phyloP scores from a whole-genome alignment of 2,797 vertebrate species.

The Adrianichthys oophorus region DNA sequence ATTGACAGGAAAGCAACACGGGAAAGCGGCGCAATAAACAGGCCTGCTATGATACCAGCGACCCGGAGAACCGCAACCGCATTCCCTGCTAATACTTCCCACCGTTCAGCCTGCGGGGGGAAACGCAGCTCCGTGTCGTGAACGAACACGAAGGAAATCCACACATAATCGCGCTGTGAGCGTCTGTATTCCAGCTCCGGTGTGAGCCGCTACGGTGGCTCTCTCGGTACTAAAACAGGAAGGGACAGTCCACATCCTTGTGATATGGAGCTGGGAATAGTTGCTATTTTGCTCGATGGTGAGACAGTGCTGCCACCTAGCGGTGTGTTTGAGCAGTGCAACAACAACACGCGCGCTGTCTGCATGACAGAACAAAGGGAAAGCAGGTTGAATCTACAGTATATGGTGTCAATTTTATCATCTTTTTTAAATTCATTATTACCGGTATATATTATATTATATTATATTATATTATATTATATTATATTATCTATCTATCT shows the following conservation, averaged over 20 bases:
- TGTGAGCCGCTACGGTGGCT: slow-evolving; percentile 75
- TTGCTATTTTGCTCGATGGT: slow-evolving; percentile 56
- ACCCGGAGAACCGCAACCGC: slow-evolving; percentile 64
- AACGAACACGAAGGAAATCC: slow-evolving; percentile 52
- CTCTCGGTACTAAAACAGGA: slow-evolving; percentile 82
- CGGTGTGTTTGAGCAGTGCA: slow-evolving; percentile 38
- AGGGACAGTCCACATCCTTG: slow-evolving; percentile 83
- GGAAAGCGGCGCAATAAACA: slow-evolving; percentile 70
- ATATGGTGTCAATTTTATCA: not conserved
- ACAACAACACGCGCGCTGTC: slow-evolving; percentile 17
- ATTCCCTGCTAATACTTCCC: slow-evolving; percentile 47
- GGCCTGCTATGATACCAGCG: slow-evolving; percentile 68
- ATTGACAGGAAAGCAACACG: slow-evolving; percentile 77
- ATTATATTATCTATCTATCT: too few relatives aligned
- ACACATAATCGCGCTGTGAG: slow-evolving; percentile 75
- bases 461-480: not conserved
- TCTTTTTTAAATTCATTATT: too few relatives aligned
- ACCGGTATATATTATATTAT: too few relatives aligned
- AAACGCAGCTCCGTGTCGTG: slow-evolving; percentile 54
- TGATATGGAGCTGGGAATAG: slow-evolving; percentile 73
- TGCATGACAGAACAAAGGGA: slow-evolving; percentile 39
- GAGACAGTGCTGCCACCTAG: slow-evolving; percentile 75
- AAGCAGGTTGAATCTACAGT: slow-evolving; percentile 4
- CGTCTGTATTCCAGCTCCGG: slow-evolving; percentile 71
- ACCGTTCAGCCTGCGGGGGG: slow-evolving; percentile 41